Conservation (phyloP, 2,113 vertebrate genomes). For the Rostratula benghalensis region DNA sequence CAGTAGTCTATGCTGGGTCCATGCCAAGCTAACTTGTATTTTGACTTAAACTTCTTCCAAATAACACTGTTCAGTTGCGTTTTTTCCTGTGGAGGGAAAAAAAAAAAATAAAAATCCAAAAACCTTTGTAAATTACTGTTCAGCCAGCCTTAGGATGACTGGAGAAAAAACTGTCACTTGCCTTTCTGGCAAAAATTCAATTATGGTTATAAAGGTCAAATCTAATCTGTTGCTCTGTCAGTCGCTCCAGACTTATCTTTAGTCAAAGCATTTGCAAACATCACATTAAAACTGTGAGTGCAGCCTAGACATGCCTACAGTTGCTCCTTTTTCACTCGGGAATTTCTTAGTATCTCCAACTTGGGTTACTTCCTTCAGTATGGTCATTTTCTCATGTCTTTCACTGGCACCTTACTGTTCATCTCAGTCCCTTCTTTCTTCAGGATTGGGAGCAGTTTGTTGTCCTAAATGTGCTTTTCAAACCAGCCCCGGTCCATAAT, state of each 20-base stretch:
- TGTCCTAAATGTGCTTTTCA: background rate
- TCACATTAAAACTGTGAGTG: background rate
- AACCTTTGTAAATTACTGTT: background rate
- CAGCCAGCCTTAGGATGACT: background rate
- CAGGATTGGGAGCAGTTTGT: rapidly evolving
- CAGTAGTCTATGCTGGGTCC: background rate
- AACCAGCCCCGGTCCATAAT: background rate
- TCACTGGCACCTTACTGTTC: background rate
- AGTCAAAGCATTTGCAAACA: background rate
- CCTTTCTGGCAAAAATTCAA: background rate
- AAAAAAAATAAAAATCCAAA: too few relatives aligned
- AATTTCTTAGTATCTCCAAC: background rate
- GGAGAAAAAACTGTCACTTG: background rate
- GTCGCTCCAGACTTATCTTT: background rate
- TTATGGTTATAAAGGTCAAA: background rate
- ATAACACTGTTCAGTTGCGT: background rate
- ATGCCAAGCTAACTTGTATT: background rate
- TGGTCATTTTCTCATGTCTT: background rate
- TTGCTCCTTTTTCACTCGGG: background rate
- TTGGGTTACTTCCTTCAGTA: background rate
- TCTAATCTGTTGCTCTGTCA: background rate
- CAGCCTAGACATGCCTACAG: background rate
- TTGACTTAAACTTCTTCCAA: background rate
- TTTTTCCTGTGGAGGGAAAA: background rate
- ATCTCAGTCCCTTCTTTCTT: background rate